These are phyloP conservation scores for Acanthosepion esculentum DNA, from an alignment of 2,888 invertebrate species.

Conservation along the genomic window DNA sequence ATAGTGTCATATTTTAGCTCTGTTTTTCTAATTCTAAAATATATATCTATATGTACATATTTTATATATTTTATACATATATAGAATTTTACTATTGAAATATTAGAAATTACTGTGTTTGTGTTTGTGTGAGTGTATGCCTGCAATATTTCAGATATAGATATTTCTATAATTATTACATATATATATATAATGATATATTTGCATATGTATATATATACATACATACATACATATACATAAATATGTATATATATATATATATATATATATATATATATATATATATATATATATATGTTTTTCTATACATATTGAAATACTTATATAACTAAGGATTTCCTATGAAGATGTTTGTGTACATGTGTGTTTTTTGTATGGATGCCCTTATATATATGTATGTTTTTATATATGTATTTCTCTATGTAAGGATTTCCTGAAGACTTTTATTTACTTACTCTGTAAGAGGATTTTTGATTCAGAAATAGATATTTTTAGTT, in stretches of 20 bases:
- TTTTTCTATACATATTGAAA: neutral
- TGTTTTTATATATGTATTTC: neutral
- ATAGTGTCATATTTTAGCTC: no score
- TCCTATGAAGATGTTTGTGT: neutral
- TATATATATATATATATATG: no score
- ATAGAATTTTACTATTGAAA: neutral
- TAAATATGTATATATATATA: neutral
- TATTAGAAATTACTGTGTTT: neutral
- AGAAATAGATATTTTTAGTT: neutral
- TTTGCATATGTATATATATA: neutral
- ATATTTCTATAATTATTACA: no score
- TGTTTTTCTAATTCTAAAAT: no score
- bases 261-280: no score
- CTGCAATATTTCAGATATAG: no score
- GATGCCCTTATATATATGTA: neutral
- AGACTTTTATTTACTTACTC: slow-evolving; percentile 16
- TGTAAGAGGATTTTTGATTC: slow-evolving; percentile 1
- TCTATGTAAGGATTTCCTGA: neutral
- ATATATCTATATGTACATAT: no score
- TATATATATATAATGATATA: neutral
- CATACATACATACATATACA: neutral
- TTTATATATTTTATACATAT: neutral
- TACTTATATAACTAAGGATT: neutral
- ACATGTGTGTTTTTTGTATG: neutral
- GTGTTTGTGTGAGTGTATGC: no score